Evolutionary conservation across 2,888 invertebrate species (phyloP), one percentile per base, ranked within the genome.

Genomic region (Sturmia bella): DNA sequence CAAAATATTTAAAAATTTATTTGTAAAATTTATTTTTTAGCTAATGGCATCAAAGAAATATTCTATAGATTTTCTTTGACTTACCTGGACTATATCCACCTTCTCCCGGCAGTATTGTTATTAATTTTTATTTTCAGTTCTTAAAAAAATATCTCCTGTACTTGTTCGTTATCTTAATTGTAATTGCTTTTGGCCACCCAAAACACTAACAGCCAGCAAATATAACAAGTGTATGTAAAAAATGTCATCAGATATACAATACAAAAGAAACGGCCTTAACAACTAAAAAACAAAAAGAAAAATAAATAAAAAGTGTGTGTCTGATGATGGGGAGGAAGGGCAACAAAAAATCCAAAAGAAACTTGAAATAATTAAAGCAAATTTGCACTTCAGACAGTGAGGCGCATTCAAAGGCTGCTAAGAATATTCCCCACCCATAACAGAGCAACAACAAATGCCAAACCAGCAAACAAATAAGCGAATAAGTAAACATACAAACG

Each of bases 351-450:
- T n/a, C n/a, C n/a, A n/a, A n/a, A n/a, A n/a, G n/a, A 76, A 78
- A 56, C 78, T 84, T 86, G 85, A 66, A 87, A 89, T 88, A 89
- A 89, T 89, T 89, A 87, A 88, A 87, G 86, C 87, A 89, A 89
- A 89, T 89, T 89, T 89, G 85, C 89, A 88, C 89, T 89, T 89
- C 88, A 89, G 88, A 87, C 89, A 87, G 70, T 54, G 52, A 82
- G 81, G 64, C 77, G 77, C 77, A 77, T 73, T 73, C 68, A 84
- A 73, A 81, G 63, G 69, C 52, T 56, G 5, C 45, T 7, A 56
- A 39, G 13, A 24, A 45, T 24, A 15, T 73, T 64, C 69, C 59
- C 54, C 63, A 41, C 9, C 57, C 66, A 69, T 39, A 56, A 70
- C 17, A 45, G 32, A 45, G 32, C 63, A 45, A 61, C 19, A 50